Evolutionary conservation across 2,888 invertebrate genomes (phyloP), one percentile per base, ranked within the genome.

Genomic region (Saturnia japonica): DNA sequence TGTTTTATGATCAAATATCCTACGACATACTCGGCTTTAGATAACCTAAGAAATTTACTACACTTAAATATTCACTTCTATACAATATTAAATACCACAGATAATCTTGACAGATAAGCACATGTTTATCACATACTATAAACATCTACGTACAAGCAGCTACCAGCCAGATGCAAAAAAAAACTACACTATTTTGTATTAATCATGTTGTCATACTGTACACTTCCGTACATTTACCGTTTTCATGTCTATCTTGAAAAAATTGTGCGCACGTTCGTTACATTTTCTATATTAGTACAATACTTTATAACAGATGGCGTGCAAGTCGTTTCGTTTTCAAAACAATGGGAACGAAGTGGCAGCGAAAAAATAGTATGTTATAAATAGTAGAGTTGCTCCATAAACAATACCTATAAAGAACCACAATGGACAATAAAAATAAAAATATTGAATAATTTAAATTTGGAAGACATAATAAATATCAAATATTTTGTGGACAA

Each of bases 71-170:
- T 64, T n/a, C 40, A 64, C 64, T 6, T 40, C 40, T 64, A 64
- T 64, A n/a, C 64, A n/a, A 64, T 40, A 64, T 64, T 40, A 40
- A 64, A 64, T 64, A 64, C n/a, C 40, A 64, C 40, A 64, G 40
- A 40, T 64, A 64, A 40, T 34, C 40, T 34, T 60, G 25, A 60
- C 57, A 60, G 22, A 28, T 40, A 40, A 64, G 40, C 64, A 40
- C 19, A 22, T 64, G 40, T 64, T 40, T 64, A 64, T 60, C n/a
- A 64, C 19, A 40, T 40, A 19, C 40, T 64, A 40, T 40, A 64
- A 64, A 40, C 57, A n/a, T 40, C 40, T 40, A 60, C 25, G 25
- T 60, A 64, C 4, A 1, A 64, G 22, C 64, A 34, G 34, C 34
- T 4, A 64, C 40, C 64, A 64, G 14, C 22, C 40, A 64, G 64